Conservation (phyloP, 35 echinoderm and acorn worm species). For the Ophioderma brevispina region DNA sequence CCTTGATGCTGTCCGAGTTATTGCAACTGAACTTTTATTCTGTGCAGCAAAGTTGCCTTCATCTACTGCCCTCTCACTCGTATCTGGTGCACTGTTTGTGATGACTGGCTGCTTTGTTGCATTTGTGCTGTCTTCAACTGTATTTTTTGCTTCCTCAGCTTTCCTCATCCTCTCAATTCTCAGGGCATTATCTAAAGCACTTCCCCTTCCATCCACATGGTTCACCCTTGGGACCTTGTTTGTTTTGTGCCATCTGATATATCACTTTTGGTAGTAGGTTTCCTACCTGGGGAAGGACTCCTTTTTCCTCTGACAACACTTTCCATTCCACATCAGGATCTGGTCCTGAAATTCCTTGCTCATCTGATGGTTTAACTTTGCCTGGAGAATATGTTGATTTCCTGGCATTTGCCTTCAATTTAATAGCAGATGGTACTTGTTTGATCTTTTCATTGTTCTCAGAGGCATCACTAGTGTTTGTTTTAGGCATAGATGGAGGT, state of each 20-base stretch:
- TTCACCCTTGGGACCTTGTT: neutral
- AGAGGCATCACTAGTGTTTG: neutral
- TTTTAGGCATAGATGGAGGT: neutral
- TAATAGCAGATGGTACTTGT: neutral
- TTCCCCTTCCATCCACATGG: neutral
- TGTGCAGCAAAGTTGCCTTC: neutral
- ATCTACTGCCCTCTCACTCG: too few species aligned
- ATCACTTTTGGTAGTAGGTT: neutral
- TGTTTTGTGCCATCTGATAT: neutral
- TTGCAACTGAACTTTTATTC: neutral
- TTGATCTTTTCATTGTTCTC: neutral
- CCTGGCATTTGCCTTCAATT: neutral
- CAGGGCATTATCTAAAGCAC: neutral
- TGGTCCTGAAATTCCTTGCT: neutral
- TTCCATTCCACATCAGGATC: neutral
- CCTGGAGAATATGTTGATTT: slow-evolving; percentile 1
- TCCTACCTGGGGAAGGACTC: neutral
- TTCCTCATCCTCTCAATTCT: neutral
- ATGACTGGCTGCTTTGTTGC: neutral
- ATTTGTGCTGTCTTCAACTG: neutral
- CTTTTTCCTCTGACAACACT: neutral
- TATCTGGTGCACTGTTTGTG: neutral
- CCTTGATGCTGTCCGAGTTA: neutral
- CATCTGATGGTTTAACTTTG: neutral
- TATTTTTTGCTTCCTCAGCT: neutral